Percentiles rank a stretch among this genome's conserved stretches.
Evolutionary conservation across 2,113 vertebrate species (phyloP).

Genomic region (Colaptes auratus): DNA sequence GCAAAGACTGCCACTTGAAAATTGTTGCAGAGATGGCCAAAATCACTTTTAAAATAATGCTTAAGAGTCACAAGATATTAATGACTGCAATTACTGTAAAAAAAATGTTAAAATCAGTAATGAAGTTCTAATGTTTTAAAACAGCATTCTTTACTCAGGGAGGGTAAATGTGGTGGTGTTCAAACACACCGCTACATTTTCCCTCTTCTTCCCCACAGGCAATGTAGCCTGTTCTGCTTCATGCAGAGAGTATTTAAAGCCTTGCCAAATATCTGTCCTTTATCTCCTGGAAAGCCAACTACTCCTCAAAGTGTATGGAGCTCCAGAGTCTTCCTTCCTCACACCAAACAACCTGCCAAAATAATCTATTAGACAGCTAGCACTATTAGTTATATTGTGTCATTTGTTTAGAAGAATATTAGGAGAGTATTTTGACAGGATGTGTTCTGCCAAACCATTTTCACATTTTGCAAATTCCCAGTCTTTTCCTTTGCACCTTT

Average conservation of each 20-base stretch:
- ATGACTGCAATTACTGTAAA: background rate
- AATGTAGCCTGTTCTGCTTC: background rate
- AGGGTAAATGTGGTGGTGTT: background rate
- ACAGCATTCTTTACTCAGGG: background rate
- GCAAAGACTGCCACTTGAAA: background rate
- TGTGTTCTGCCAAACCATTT: background rate
- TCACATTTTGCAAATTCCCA: background rate
- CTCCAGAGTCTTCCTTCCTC: background rate
- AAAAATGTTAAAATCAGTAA: background rate
- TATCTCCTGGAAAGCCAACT: background rate
- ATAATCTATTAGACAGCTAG: slow-evolving; percentile 40
- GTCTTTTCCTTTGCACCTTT: background rate
- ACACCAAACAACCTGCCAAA: slow-evolving; percentile 28
- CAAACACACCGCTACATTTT: background rate
- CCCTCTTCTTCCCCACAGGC: background rate
- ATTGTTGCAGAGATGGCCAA: background rate
- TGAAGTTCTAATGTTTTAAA: background rate
- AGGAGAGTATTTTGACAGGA: slow-evolving; percentile 18
- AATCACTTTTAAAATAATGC: background rate
- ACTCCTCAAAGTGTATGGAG: background rate
- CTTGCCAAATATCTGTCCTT: slow-evolving; percentile 18
- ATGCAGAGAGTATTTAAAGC: background rate
- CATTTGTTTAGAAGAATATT: background rate
- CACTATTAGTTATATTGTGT: background rate
- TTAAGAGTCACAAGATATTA: background rate